phyloP scores from a whole-genome alignment of 1,140 invertebrate genomes.

The Zaprionus taronus region DNA sequence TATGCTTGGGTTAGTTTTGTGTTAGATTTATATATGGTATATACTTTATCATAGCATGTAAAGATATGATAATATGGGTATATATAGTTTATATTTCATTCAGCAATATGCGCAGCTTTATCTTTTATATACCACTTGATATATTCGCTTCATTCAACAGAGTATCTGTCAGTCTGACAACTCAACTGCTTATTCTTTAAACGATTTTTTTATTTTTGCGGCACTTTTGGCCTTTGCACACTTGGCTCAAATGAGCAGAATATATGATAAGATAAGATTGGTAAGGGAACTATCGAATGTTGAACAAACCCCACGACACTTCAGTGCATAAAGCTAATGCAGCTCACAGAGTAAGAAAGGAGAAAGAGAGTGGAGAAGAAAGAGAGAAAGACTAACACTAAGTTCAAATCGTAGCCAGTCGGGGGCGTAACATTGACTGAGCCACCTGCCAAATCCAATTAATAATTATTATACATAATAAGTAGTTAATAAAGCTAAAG shows the following conservation, averaged over 20 bases:
- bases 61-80: not conserved
- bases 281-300: not conserved
- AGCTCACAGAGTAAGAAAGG: not conserved
- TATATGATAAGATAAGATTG: constrained; percentile 42
- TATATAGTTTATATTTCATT: not conserved
- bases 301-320: constrained; percentile 6
- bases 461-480: constrained; percentile 50
- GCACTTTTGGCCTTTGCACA: constrained; percentile 28
- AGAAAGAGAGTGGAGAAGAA: not conserved
- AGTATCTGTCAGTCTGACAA: not conserved
- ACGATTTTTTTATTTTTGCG: not conserved
- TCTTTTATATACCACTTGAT: not conserved
- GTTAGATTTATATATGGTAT: not conserved
- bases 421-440: constrained; percentile 3
- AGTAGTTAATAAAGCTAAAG: constrained; percentile 26
- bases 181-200: not conserved
- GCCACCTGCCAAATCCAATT: constrained; percentile 38
- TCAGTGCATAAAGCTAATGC: constrained; percentile 22
- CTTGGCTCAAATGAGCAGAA: constrained; percentile 29
- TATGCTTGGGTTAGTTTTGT: not conserved
- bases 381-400: not conserved
- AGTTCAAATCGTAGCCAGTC: not conserved
- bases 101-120: not conserved
- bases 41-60: not conserved
- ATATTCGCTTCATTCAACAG: not conserved